These are phyloP conservation scores for Periphyllus acericola DNA, from an alignment of 2,888 invertebrate genomes.

Conservation along the genomic window DNA sequence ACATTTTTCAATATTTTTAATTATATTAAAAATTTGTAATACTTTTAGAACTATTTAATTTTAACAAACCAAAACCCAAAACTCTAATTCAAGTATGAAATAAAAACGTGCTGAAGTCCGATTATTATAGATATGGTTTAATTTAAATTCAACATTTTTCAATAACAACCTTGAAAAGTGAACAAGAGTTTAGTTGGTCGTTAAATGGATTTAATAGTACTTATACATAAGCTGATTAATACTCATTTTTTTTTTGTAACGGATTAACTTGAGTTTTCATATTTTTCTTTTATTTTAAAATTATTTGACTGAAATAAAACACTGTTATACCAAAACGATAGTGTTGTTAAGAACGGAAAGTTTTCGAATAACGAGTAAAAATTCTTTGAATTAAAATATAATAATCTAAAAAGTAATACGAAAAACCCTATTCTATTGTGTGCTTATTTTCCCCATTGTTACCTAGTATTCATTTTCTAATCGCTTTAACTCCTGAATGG, in stretches of 20 bases:
- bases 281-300: neutral
- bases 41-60: too few species aligned
- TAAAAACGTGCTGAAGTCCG: too few species aligned
- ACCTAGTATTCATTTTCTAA: neutral
- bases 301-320: neutral
- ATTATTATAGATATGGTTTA: too few species aligned
- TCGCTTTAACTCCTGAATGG: neutral
- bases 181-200: too few species aligned
- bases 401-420: neutral
- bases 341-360: neutral
- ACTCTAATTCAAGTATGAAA: too few species aligned
- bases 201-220: neutral
- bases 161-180: too few species aligned
- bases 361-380: neutral
- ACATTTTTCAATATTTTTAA: too few species aligned
- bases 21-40: too few species aligned
- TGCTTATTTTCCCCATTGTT: neutral
- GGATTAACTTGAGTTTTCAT: neutral
- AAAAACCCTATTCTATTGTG: neutral
- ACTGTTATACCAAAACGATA: neutral
- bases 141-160: too few species aligned
- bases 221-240: neutral
- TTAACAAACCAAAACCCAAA: too few species aligned
- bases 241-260: neutral
- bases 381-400: neutral